Evolutionary conservation across 2,797 vertebrate genomes (phyloP).

Genomic region (Phrynocephalus forsythii): DNA sequence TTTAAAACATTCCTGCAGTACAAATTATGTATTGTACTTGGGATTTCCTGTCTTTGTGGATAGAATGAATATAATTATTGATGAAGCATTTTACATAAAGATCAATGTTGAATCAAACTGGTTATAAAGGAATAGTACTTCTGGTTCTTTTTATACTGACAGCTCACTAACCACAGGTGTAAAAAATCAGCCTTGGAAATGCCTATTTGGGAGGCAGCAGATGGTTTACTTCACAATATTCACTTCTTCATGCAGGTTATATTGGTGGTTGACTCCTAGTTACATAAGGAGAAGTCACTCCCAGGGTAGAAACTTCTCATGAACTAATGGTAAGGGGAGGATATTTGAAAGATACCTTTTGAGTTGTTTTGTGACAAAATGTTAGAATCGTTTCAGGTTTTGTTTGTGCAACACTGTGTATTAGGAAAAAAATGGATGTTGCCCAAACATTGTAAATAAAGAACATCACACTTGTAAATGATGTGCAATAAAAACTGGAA

Average conservation of each 20-base stretch:
- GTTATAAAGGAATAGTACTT: constrained; percentile 55
- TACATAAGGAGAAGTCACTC: constrained; percentile 24
- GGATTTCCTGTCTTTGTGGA: constrained; percentile 26
- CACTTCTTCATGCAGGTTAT: neutral
- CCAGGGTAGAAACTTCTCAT: constrained; percentile 47
- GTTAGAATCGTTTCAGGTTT: constrained; percentile 65
- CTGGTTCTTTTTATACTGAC: constrained; percentile 62
- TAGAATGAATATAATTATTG: constrained; percentile 41
- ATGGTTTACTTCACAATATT: neutral
- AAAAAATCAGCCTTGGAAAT: neutral
- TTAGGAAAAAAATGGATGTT: constrained; percentile 53
- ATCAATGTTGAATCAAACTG: constrained; percentile 81
- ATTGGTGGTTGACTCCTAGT: constrained; percentile 2
- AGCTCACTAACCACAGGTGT: constrained; percentile 64
- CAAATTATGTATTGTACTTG: neutral
- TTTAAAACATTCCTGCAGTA: constrained; percentile 50
- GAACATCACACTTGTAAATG: constrained; percentile 65
- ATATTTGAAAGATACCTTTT: constrained; percentile 56
- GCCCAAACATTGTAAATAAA: constrained; percentile 68
- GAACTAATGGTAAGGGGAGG: constrained; percentile 33
- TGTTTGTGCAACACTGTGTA: constrained; percentile 69
- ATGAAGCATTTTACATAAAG: constrained; percentile 47
- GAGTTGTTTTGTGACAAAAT: constrained; percentile 64
- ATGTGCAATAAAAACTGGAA: constrained; percentile 77
- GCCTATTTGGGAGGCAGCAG: constrained; percentile 24